Conservation (phyloP, 2,888 invertebrate species). For the Lasioglossum marginatum region DNA sequence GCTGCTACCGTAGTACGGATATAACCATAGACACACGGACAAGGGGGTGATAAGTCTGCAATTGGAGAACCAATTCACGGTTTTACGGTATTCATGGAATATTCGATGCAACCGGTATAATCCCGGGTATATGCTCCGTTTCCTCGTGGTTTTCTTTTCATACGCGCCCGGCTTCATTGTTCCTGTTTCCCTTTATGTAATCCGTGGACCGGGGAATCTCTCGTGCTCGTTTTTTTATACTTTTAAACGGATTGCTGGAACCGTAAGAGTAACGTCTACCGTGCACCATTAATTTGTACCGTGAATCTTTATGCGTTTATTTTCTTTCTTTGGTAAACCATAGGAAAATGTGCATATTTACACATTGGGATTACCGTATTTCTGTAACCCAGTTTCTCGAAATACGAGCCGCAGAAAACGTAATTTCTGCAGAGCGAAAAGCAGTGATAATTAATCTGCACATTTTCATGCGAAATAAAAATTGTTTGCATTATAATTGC, state of each 20-base stretch:
- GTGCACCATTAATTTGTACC: neutral
- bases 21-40: constrained; percentile 39
- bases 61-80: constrained; percentile 44
- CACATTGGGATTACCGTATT: neutral
- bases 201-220: neutral
- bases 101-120: constrained; percentile 45
- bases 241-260: neutral
- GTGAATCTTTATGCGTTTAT: neutral
- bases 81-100: constrained; percentile 53
- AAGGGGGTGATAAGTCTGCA: constrained; percentile 52
- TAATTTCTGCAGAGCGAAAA: neutral
- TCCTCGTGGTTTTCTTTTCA: neutral
- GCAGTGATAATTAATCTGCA: neutral
- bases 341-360: neutral
- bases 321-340: neutral
- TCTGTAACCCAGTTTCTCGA: neutral
- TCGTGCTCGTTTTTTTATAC: neutral
- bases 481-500: neutral
- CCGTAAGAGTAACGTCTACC: neutral
- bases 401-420: neutral
- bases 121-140: constrained; percentile 31
- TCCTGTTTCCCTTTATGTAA: constrained; percentile 14
- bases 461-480: neutral
- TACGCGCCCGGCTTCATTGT: neutral
- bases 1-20: constrained; percentile 14